These are phyloP conservation scores for Pelodiscus sinensis DNA, from an alignment of 2,113 vertebrate species.

Conservation along the genomic window DNA sequence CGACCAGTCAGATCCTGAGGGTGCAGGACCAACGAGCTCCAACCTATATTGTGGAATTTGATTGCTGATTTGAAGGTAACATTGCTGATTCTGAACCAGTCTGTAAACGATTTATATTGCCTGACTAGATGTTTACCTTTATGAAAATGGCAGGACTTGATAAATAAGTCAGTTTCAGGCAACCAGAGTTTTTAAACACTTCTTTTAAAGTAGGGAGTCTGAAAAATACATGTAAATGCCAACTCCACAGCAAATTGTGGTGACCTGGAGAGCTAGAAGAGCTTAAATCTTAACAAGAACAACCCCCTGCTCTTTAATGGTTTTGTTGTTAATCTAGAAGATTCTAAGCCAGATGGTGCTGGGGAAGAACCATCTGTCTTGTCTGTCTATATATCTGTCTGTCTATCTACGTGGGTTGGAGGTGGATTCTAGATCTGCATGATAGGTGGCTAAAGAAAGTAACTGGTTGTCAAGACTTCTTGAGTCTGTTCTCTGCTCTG, in stretches of 20 bases:
- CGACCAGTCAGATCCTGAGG: too few relatives aligned
- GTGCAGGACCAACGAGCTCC: too few relatives aligned
- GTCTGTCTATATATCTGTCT: too few relatives aligned
- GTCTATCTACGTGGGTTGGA: background rate
- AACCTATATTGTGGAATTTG: constrained; percentile 26
- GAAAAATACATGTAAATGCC: background rate
- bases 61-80: constrained; percentile 31
- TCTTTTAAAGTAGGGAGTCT: background rate
- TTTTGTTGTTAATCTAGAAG: background rate
- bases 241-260: background rate
- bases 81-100: constrained; percentile 21
- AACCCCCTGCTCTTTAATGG: background rate
- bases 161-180: background rate
- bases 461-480: background rate
- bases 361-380: background rate
- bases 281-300: background rate
- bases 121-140: constrained; percentile 44
- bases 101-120: constrained; percentile 26
- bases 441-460: background rate
- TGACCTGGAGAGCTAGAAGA: background rate
- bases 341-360: background rate
- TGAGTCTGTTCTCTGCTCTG: background rate
- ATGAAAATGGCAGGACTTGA: background rate
- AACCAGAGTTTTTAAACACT: background rate
- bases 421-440: background rate